Evolutionary conservation across 2,888 invertebrate species (phyloP).

Genomic region (Dasysyrphus tricinctus): DNA sequence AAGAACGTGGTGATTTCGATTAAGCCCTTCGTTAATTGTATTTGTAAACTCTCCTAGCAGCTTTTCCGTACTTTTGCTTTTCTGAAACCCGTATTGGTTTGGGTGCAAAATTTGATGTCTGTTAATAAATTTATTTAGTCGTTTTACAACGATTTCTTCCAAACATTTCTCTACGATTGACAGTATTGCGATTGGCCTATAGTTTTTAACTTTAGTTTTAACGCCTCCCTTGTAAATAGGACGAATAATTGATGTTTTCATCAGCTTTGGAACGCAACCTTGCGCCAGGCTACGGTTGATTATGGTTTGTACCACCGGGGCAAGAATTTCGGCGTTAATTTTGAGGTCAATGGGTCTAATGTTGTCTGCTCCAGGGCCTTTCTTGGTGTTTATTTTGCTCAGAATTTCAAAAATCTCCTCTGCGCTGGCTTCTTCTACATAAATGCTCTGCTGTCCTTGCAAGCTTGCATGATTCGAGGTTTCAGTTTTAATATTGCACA

Average conservation of each 20-base stretch:
- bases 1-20: background rate
- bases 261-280: background rate
- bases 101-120: background rate
- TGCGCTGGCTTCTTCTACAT: conserved; percentile 31
- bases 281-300: background rate
- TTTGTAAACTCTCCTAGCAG: background rate
- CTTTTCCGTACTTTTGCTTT: background rate
- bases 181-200: background rate
- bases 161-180: background rate
- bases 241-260: background rate
- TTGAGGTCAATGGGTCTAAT: conserved; percentile 44
- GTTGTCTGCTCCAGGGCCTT: conserved; percentile 41
- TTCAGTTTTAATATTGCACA: no score
- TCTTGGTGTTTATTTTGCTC: conserved; percentile 15
- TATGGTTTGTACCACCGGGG: background rate
- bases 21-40: background rate
- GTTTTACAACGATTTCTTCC: background rate
- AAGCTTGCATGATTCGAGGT: conserved; percentile 5
- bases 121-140: background rate
- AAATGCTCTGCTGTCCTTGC: conserved; percentile 22
- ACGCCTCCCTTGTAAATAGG: background rate
- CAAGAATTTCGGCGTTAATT: background rate
- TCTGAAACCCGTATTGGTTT: background rate
- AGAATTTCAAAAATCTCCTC: conserved; percentile 32
- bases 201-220: background rate